Evolutionary conservation across 2,888 invertebrate species (phyloP).

Genomic region (Drosophila kuntzei): DNA sequence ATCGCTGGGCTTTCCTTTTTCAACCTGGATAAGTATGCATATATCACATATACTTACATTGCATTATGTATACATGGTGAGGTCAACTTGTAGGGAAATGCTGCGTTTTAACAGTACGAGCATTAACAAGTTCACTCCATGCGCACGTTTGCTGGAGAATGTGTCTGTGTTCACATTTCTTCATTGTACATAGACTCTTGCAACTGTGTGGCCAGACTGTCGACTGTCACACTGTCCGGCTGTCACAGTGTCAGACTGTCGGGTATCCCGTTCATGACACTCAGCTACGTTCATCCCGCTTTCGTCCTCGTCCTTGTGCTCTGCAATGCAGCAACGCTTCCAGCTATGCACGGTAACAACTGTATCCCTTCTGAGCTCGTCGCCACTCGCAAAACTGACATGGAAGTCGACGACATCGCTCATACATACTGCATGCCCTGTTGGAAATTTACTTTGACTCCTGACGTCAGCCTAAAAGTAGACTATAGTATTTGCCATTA

Average conservation of each 20-base stretch:
- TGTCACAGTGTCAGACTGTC: neutral
- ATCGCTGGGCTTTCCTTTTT: constrained; percentile 30
- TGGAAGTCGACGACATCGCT: constrained; percentile 62
- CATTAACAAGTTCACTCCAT: constrained; percentile 73
- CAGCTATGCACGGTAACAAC: constrained; percentile 70
- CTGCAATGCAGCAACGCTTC: constrained; percentile 49
- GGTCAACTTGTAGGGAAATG: constrained; percentile 74
- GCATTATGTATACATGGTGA: constrained; percentile 28
- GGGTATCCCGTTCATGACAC: constrained; percentile 52
- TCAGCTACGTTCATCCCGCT: constrained; percentile 61
- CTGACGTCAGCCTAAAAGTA: constrained; percentile 64
- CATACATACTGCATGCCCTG: constrained; percentile 53
- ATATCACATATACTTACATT: constrained; percentile 8
- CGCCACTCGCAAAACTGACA: constrained; percentile 19
- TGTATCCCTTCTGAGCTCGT: constrained; percentile 73
- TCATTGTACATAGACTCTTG: constrained; percentile 65
- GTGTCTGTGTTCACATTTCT: constrained; percentile 65
- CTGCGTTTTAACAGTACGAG: constrained; percentile 67
- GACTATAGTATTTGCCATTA: constrained; percentile 39
- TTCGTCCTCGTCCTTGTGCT: constrained; percentile 22
- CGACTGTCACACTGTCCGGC: constrained; percentile 18
- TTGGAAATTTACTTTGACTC: constrained; percentile 61
- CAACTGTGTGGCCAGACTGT: constrained; percentile 43
- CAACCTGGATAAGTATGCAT: constrained; percentile 15
- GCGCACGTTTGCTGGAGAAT: constrained; percentile 47